Evolutionary conservation across 2,888 invertebrate genomes (phyloP), one percentile per base, ranked within the genome.

Genomic region (Oegoconia quadripuncta): DNA sequence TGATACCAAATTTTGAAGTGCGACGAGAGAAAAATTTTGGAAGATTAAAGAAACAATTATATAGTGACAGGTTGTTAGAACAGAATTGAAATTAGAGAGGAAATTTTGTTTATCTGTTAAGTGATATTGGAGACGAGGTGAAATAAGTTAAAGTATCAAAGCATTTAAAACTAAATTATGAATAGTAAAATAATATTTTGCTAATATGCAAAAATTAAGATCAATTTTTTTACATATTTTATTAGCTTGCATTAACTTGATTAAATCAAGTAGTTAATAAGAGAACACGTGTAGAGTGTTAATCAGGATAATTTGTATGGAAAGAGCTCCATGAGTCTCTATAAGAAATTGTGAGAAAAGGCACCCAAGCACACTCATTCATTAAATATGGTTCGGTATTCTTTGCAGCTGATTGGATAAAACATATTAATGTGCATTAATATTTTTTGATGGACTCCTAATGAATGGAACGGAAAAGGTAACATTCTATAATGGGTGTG

Each of bases 241-340:
- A n/a, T n/a, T n/a, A n/a, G n/a, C n/a, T n/a, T n/a, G n/a, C n/a
- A n/a, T n/a, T n/a, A n/a, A n/a, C n/a, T n/a, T n/a, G n/a, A n/a
- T n/a, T n/a, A n/a, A n/a, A n/a, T n/a, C 20, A 20, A 4, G 4
- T 20, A 20, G 8, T 8, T 4, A 20, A 1, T 43, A 37, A 43
- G 39, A 32, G 41, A 35, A 47, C 40, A 42, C 39, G 25, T 30
- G 35, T 27, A 38, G 25, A 38, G 43, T 45, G 42, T 45, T 45
- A 45, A 45, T 38, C 26, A 15, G 34, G 9, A 26, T 31, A 13
- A 46, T 49, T 46, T 41, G 34, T 46, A 49, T 49, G 49, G 44
- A 46, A 49, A 49, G 46, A 14, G 14, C 8, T 33, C 13, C n/a
- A 48, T 57, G 54, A n/a, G 64, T 16, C 16, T 11, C 26, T 11